These are phyloP conservation scores for Keiferia lycopersicella DNA, from an alignment of 2,888 invertebrate species.

Conservation along the genomic window DNA sequence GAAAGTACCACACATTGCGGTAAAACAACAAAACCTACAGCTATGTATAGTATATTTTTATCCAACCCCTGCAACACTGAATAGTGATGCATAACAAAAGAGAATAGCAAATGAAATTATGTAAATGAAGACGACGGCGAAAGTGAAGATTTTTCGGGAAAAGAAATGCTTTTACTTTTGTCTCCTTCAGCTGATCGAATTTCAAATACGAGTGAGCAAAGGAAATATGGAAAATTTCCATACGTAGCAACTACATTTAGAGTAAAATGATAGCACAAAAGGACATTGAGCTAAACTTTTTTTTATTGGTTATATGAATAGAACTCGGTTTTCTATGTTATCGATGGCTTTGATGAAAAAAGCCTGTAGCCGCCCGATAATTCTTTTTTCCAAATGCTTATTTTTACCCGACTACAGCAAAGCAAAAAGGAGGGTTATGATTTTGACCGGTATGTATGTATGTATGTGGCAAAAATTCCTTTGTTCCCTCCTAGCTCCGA, in stretches of 20 bases:
- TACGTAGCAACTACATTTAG: slow-evolving; percentile 7
- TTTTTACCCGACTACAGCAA: too few relatives aligned
- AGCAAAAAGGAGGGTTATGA: too few relatives aligned
- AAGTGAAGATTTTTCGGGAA: slow-evolving; percentile 25
- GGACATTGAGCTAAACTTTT: neutral
- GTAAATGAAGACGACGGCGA: slow-evolving; percentile 26
- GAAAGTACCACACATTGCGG: too few relatives aligned
- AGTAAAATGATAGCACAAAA: neutral
- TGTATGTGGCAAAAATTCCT: too few relatives aligned
- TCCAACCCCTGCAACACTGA: slow-evolving; percentile 12
- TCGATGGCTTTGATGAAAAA: neutral
- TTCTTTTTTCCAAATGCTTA: neutral
- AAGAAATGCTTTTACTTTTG: slow-evolving; percentile 20
- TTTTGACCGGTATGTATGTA: too few relatives aligned
- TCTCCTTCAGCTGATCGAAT: slow-evolving; percentile 24
- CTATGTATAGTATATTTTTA: neutral
- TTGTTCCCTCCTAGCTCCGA: too few relatives aligned
- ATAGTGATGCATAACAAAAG: slow-evolving; percentile 26
- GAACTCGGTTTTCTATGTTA: neutral
- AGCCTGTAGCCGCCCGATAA: neutral
- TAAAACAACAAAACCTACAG: too few relatives aligned
- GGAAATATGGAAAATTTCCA: slow-evolving; percentile 21
- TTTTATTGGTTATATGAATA: neutral
- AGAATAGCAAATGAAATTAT: slow-evolving; percentile 31
- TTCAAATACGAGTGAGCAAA: slow-evolving; percentile 22